Base-by-base conservation (phyloP, 2,888 invertebrate species). In the Drosophila mimetica region DNA sequence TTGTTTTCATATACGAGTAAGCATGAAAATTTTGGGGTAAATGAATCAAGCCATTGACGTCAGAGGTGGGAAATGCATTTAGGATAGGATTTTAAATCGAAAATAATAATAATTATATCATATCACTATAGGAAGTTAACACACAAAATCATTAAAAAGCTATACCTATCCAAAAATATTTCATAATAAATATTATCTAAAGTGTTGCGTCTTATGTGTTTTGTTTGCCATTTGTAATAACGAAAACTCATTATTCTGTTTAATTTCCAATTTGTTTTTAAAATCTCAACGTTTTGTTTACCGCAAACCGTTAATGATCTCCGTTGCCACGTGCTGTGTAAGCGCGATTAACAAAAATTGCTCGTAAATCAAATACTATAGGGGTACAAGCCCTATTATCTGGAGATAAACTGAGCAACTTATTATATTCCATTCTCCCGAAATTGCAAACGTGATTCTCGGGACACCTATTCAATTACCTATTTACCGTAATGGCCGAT, bases 381-480 rank as follows among this genome's bases (percentile, higher is more conserved):
- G 65, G 14, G 5, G 13, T 16, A 7, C 44, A 28, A 16, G 16
- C 14, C 9, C 16, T 5, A 28, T 44, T 44, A 25, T 44, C 28
- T 44, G 14, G 14, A 41, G 9, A n/a, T 30, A 48, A 64, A 50
- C 42, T 42, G 36, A 20, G 65, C 42, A 50, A 36, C n/a, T 48
- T 42, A 51, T 51, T 65, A 30, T 13, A 50, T 22, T 51, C 30
- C 2, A 50, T 44, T 65, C 37, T 37, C 22, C 51, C 66, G 36
- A 64, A 64, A 64, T 65, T 64, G 66, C 50, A 64, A 50, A 32
- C 63, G 63, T 64, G 63, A 50, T 30, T 50, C 36, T 30, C 37
- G 20, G 46, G 36, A 65, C 65, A 64, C 65, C 63, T 50, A 65
- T 64, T 64, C 63, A 65, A 64, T 65, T 64, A 65, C 36, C 65